Evolutionary conservation across 2,113 vertebrate species (phyloP).

Genomic region (Neolamprologus brichardi): DNA sequence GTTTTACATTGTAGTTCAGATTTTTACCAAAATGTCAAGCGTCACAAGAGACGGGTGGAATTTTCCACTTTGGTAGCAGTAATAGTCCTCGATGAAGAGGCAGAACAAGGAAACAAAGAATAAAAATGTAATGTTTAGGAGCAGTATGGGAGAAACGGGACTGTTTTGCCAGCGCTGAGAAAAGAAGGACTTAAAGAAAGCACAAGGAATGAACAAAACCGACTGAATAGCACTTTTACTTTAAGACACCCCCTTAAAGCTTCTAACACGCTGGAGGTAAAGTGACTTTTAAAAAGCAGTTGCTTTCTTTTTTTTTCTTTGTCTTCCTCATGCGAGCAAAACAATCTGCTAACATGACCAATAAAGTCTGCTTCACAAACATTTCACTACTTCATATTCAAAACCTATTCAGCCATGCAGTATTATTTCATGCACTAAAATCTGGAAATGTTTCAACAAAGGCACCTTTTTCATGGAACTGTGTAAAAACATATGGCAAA

Average conservation of each 20-base stretch:
- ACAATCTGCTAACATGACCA: not conserved
- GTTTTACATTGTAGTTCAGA: not conserved
- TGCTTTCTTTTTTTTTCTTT: not conserved
- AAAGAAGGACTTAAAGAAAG: not conserved
- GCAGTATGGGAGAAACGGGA: not conserved
- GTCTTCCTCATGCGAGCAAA: not conserved
- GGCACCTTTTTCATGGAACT: not conserved
- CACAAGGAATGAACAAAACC: not conserved
- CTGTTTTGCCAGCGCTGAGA: not conserved
- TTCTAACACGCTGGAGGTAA: not conserved
- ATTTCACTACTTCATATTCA: not conserved
- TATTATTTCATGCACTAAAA: not conserved
- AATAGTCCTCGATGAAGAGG: not conserved
- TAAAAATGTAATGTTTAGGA: not conserved
- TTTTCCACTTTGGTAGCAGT: not conserved
- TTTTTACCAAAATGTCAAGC: not conserved
- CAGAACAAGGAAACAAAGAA: not conserved
- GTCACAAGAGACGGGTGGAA: not conserved
- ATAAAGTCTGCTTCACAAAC: not conserved
- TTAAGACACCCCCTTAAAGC: not conserved
- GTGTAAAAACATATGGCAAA: not conserved
- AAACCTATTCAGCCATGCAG: not conserved
- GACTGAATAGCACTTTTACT: not conserved
- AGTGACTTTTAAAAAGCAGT: not conserved
- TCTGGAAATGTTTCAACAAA: not conserved